These are phyloP conservation scores for Spinibarbus caldwelli DNA, from an alignment of 2,797 vertebrate genomes.

Conservation along the genomic window DNA sequence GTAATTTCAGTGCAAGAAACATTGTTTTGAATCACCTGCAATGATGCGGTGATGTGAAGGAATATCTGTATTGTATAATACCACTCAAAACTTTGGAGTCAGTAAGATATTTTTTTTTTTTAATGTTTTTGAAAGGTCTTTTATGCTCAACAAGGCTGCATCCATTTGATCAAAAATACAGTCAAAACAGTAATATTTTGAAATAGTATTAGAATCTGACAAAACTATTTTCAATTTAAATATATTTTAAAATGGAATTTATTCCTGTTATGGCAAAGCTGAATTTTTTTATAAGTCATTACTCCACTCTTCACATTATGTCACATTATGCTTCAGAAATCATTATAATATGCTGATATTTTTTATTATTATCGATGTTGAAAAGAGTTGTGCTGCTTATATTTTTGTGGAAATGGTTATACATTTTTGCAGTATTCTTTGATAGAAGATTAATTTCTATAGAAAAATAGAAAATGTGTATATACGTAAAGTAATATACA, in stretches of 20 bases:
- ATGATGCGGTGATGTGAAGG: constrained; percentile 34
- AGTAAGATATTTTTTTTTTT: neutral
- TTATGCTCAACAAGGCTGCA: neutral
- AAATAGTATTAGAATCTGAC: neutral
- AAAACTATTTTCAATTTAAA: neutral
- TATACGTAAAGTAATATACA: neutral
- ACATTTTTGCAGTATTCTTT: neutral
- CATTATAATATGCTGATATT: neutral
- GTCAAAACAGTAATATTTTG: neutral
- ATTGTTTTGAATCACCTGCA: constrained; percentile 36
- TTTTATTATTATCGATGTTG: neutral
- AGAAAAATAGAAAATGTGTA: neutral
- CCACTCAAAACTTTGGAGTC: neutral
- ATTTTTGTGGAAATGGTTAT: neutral
- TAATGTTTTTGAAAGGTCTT: neutral
- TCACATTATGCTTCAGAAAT: neutral
- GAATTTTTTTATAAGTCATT: neutral
- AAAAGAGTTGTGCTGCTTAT: neutral
- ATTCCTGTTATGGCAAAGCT: neutral
- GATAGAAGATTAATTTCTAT: neutral
- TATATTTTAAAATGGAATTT: neutral
- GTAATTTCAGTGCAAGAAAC: constrained; percentile 31
- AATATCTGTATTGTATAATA: constrained; percentile 40
- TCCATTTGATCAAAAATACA: no score
- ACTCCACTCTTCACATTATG: neutral